Base-by-base conservation (phyloP, 2,888 invertebrate species). In the Leucophenga montana region DNA sequence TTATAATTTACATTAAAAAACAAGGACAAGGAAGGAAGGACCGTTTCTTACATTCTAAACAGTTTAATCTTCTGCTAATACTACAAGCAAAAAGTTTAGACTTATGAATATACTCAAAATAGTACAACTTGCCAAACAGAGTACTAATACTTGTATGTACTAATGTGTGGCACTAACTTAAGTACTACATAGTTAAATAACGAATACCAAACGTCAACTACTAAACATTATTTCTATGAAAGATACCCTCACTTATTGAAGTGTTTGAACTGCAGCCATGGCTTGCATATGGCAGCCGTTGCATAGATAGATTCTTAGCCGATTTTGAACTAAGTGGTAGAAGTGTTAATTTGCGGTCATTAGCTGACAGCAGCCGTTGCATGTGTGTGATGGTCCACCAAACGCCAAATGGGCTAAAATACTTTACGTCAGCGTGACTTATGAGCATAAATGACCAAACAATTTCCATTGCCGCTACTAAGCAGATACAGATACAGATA, bases 271-370 rank as follows among this genome's bases (percentile, higher is more conserved):
- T 18, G 14, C 14, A n/a, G 50, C 13, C 4, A 4, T 2, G 3
- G 4, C 27, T 27, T 27, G 27, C 27, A 27, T 27, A 27, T 27
- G 27, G 27, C 27, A 27, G 27, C n/a, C 50, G 50, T 50, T 16
- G 50, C 50, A 50, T 50, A 50, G 50, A 50, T 50, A 18, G 16
- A 50, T 18, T n/a, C 18, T 50, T 50, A n/a, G 50, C n/a, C 39
- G 11, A 50, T 50, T n/a, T 39, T 50, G 50, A 50, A 50, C 50
- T 50, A 59, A 59, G 59, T 59, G 59, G 33, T 13, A 39, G 39
- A 59, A 59, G 59, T 59, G 59, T 59, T 59, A 59, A 59, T 59
- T 59, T 59, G 59, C 18, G 8, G 59, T 31, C 59, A 59, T 59
- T 59, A 59, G 59, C 14, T 6, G 56, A 11, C 27, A 33, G 31